Evolutionary conservation across 2,113 vertebrate genomes (phyloP).

Genomic region (Catharus fuscescens): DNA sequence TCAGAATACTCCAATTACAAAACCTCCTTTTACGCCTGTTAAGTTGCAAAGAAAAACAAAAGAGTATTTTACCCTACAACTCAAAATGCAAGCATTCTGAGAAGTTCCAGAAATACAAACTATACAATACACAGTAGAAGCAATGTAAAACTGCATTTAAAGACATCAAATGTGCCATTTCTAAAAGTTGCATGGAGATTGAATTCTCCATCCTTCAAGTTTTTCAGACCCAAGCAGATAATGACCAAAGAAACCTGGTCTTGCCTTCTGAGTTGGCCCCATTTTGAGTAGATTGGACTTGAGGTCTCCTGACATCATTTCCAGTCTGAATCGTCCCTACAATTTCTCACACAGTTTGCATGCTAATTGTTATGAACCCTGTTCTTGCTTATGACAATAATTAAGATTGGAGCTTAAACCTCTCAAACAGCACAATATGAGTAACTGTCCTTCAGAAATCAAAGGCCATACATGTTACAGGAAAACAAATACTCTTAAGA

Average conservation of each 20-base stretch:
- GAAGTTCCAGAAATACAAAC: neutral
- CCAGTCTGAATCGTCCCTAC: neutral
- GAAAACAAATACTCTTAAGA: neutral
- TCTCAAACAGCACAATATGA: neutral
- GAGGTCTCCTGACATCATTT: neutral
- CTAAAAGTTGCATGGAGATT: neutral
- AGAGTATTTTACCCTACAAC: neutral
- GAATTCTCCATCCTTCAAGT: neutral
- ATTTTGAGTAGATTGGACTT: neutral
- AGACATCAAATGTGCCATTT: neutral
- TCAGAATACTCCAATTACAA: neutral
- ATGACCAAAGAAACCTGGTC: neutral
- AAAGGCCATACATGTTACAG: neutral
- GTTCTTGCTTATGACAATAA: neutral
- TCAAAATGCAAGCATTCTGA: neutral
- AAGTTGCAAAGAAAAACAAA: neutral
- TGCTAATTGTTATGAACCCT: neutral
- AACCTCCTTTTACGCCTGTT: neutral
- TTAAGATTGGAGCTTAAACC: neutral
- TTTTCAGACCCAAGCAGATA: neutral
- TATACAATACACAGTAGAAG: neutral
- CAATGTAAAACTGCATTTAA: neutral
- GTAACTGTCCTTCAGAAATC: neutral
- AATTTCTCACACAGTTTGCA: neutral
- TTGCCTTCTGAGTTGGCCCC: neutral